phyloP scores from a whole-genome alignment of 2,797 vertebrate species.

The Rhabdomys pumilio region DNA sequence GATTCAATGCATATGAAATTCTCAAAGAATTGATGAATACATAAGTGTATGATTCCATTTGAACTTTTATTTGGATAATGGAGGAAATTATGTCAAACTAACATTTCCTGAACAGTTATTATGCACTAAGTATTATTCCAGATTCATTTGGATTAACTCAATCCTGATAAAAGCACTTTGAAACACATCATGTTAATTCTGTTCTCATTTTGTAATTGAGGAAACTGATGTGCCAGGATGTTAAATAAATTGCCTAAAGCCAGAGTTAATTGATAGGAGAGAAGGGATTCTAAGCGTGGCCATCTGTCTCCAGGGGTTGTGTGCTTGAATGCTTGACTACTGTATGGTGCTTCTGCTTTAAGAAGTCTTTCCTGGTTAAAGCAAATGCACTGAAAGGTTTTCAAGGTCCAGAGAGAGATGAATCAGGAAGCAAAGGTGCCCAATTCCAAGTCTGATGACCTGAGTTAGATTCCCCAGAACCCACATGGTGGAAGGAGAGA shows the following conservation, averaged over 20 bases:
- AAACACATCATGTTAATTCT: not conserved
- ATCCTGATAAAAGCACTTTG: not conserved
- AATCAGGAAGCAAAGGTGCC: not conserved
- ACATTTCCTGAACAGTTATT: slow-evolving; percentile 3
- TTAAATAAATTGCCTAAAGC: not conserved
- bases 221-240: not conserved
- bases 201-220: not conserved
- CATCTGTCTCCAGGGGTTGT: not conserved
- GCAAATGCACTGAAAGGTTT: not conserved
- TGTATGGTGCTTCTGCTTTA: not conserved
- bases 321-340: not conserved
- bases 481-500: not conserved
- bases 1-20: not conserved
- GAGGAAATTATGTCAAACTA: slow-evolving; percentile 10
- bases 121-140: not conserved
- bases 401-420: not conserved
- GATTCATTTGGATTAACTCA: not conserved
- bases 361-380: not conserved
- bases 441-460: not conserved
- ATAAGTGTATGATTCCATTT: not conserved
- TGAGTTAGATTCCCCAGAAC: not conserved
- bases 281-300: not conserved
- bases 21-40: not conserved
- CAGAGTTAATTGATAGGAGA: too few relatives aligned
- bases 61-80: not conserved